phyloP scores from a whole-genome alignment of 2,113 vertebrate species.

The Stigmatopora nigra region DNA sequence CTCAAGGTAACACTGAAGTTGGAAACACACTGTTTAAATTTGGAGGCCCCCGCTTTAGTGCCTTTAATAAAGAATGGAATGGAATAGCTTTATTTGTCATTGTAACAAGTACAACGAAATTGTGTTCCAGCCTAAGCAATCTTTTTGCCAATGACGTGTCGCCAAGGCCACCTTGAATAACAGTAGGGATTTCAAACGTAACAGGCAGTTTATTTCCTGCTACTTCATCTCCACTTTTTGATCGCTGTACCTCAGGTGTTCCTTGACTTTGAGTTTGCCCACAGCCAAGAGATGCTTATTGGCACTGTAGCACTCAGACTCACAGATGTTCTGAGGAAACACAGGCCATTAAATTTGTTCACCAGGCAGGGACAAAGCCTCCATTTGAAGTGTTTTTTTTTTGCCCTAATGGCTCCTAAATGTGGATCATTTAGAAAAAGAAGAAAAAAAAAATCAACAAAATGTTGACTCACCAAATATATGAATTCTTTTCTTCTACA shows the following conservation, averaged over 20 bases:
- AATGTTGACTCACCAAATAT: background rate
- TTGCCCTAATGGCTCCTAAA: background rate
- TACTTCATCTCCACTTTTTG: background rate
- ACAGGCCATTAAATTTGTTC: constrained; percentile 25
- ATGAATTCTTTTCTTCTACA: background rate
- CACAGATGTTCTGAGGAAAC: constrained; percentile 24
- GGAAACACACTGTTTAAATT: too few species aligned
- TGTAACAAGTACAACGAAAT: too few species aligned
- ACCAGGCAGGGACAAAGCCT: constrained; percentile 15
- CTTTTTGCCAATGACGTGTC: background rate
- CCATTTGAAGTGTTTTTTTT: background rate
- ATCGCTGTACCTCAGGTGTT: constrained; percentile 2
- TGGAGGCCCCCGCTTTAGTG: too few species aligned
- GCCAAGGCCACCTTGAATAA: constrained; percentile 24
- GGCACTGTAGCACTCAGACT: constrained; percentile 20
- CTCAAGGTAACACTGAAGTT: too few species aligned
- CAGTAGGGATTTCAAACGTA: constrained; percentile 29
- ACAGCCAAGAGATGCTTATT: background rate
- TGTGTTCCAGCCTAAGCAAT: background rate
- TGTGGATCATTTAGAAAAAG: background rate
- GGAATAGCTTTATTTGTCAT: too few species aligned
- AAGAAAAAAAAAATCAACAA: background rate
- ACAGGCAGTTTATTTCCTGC: constrained; percentile 9
- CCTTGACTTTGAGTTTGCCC: constrained; percentile 1
- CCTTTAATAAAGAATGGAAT: too few species aligned